A percentile compares a stretch with the other conserved stretches of the same genome.
These are phyloP conservation scores for Drosophila virilis DNA, from an alignment of 1,140 invertebrate species.

Conservation along the genomic window DNA sequence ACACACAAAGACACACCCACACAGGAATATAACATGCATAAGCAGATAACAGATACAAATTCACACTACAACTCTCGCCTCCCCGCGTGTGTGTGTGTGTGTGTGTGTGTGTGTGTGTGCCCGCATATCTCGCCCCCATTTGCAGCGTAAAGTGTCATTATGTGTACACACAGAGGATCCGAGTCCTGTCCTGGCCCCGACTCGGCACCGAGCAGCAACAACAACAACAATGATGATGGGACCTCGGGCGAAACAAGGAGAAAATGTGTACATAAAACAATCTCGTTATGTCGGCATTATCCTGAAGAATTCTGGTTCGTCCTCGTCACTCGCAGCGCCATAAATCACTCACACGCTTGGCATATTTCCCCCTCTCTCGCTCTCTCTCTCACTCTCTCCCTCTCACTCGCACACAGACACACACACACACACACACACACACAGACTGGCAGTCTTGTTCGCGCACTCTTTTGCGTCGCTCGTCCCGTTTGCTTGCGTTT, in stretches of 20 bases:
- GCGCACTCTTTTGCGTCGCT: slow-evolving; percentile 15
- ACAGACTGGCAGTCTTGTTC: not conserved
- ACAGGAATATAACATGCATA: slow-evolving; percentile 16
- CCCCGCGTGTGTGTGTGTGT: slow-evolving; percentile 9
- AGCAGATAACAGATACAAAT: slow-evolving; percentile 48
- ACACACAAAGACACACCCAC: slow-evolving; percentile 10
- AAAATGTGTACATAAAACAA: slow-evolving; percentile 83
- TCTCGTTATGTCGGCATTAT: slow-evolving; percentile 84
- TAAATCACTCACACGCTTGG: slow-evolving; percentile 83
- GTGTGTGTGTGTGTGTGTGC: slow-evolving; percentile 24
- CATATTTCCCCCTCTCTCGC: slow-evolving; percentile 58
- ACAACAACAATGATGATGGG: slow-evolving; percentile 17
- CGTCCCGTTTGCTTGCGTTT: slow-evolving; percentile 44
- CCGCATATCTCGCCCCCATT: slow-evolving; percentile 65
- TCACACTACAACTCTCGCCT: slow-evolving; percentile 4
- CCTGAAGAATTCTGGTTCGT: slow-evolving; percentile 84
- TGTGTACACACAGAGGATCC: slow-evolving; percentile 53
- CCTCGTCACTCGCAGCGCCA: slow-evolving; percentile 80
- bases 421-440: slow-evolving; percentile 1
- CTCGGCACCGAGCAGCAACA: slow-evolving; percentile 22
- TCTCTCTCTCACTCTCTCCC: slow-evolving; percentile 10
- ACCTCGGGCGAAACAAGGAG: slow-evolving; percentile 58
- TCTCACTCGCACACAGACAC: not conserved
- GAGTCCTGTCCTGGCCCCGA: slow-evolving; percentile 23
- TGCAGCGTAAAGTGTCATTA: slow-evolving; percentile 74